Evolutionary conservation across 2,113 vertebrate species (phyloP).

Genomic region (Gopherus flavomarginatus): DNA sequence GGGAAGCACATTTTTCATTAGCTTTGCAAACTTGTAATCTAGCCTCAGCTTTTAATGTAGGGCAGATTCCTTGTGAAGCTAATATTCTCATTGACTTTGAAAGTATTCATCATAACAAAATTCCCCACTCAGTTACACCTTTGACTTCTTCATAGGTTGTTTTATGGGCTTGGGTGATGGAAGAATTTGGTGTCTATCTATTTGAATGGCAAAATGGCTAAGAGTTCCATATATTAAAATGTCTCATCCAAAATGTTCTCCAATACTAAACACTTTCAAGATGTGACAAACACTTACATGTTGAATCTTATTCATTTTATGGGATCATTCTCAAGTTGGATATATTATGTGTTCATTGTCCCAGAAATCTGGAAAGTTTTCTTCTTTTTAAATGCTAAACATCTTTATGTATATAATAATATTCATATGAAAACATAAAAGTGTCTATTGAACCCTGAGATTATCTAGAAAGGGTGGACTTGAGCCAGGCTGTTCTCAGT

Average conservation of each 20-base stretch:
- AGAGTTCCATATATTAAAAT: background rate
- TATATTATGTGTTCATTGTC: conserved; percentile 25
- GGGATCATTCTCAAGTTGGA: background rate
- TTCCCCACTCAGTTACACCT: background rate
- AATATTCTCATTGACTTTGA: background rate
- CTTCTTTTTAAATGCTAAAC: conserved; percentile 23
- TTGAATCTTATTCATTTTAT: conserved; percentile 52
- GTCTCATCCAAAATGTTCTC: conserved; percentile 28
- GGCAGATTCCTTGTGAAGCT: background rate
- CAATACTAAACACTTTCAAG: conserved; percentile 50
- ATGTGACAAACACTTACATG: conserved; percentile 35
- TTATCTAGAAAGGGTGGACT: conserved; percentile 3
- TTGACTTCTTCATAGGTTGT: background rate
- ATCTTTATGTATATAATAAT: background rate
- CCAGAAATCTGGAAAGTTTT: conserved; percentile 38
- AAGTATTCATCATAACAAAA: background rate
- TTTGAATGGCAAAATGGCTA: background rate
- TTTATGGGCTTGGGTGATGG: background rate
- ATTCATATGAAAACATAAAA: conserved; percentile 21
- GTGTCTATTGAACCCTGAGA: conserved; percentile 16
- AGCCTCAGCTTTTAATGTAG: background rate
- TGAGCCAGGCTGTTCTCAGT: background rate
- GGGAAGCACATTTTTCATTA: background rate
- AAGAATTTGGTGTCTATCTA: background rate
- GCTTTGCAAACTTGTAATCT: rapidly evolving